Base-by-base conservation (phyloP, 2,113 vertebrate species). In the Chelonoidis abingdonii region DNA sequence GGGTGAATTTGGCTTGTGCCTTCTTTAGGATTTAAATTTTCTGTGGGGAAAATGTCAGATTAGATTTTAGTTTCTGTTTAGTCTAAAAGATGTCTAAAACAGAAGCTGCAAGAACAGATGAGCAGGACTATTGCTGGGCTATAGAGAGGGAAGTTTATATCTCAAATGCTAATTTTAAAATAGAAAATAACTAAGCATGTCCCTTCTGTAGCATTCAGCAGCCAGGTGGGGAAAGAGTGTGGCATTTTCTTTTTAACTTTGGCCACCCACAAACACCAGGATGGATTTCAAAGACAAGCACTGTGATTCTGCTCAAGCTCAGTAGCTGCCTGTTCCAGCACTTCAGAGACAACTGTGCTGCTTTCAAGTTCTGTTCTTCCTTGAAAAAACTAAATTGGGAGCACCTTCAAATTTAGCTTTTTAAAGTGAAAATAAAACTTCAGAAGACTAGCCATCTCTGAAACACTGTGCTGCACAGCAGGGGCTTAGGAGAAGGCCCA, bases 1-100 rank as follows among this genome's bases (percentile, higher is more conserved):
- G 89, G 35, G 54, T 91, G 84, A 95, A 95, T 93, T 97, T 97
- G 94, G 90, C 94, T 97, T 91, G 90, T 49, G 94, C 85, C 82
- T 95, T 92, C 83, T 95, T 94, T 79, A 93, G 62, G 89, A 93
- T 87, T 95, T 89, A 95, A 91, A 89, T 85, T 93, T 79, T 92
- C 10, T 89, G 12, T 84, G 92, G 72, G 80, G 85, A 88, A 96
- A 96, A 97, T 94, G 93, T 92, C 96, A 97, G 53, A 93, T 92
- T 88, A 94, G 50, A 59, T 96, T 96, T 54, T 54, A 54, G 53
- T 54, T 54, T 54, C 53, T 54, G 21, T 54, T 54, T 54, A 54
- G 8, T 80, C 80, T 0, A 1, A 88, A 83, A 69, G 11, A 27
- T 53, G 56, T 83, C 79, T 96, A 91, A 94, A 87, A 9, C 88